Conservation (phyloP, 2,113 vertebrate genomes). For the Pelobates fuscus region DNA sequence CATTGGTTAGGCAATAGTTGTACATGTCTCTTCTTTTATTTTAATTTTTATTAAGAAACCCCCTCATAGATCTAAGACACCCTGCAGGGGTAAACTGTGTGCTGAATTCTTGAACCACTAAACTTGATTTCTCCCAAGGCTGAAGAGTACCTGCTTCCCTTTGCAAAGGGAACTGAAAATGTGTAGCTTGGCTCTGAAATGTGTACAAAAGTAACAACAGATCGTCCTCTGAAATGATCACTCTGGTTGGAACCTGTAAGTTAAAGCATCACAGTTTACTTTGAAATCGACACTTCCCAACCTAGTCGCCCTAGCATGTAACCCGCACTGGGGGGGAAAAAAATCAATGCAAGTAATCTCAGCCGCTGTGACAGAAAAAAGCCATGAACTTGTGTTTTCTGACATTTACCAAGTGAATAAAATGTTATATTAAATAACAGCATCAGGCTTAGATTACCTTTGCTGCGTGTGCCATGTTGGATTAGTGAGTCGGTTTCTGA, state of each 20-base stretch:
- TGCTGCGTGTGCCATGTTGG: no score
- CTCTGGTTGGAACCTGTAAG: slow-evolving; percentile 9
- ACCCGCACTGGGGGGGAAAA: slow-evolving; percentile 1
- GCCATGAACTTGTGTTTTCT: no score
- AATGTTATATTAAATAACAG: background rate
- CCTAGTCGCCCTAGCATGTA: background rate
- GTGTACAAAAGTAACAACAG: slow-evolving; percentile 8
- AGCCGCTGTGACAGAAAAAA: background rate
- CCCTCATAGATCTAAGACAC: no score
- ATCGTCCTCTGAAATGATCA: slow-evolving; percentile 12
- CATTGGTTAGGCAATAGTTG: no score
- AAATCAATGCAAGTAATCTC: slow-evolving; percentile 25
- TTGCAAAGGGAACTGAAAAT: slow-evolving; percentile 1
- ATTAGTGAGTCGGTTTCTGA: no score
- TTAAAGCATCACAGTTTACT: slow-evolving; percentile 8
- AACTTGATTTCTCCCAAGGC: no score
- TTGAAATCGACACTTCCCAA: slow-evolving; percentile 23
- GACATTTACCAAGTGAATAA: background rate
- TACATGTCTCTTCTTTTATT: no score
- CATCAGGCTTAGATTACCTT: no score
- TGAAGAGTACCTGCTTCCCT: background rate
- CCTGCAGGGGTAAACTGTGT: no score
- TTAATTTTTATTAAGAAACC: no score
- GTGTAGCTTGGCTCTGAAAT: slow-evolving; percentile 8
- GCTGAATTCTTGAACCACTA: no score